Base-by-base conservation (phyloP, 2,888 invertebrate genomes). In the Drosophila pseudotakahashii region DNA sequence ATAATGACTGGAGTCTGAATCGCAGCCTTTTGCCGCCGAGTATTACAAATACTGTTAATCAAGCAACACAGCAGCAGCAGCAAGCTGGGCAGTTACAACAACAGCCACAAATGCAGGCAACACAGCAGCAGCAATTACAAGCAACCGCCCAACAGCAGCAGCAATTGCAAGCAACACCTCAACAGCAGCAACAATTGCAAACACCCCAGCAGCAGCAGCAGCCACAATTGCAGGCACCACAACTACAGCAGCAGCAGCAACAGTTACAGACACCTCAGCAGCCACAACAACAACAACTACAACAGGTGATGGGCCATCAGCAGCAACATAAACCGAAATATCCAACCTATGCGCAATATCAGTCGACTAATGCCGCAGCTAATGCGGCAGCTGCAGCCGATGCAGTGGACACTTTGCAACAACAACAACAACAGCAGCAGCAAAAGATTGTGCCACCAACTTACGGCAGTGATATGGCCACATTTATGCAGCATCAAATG, bases 281-380 rank as follows among this genome's bases (percentile, higher is more conserved):
- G 13, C 53, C 32, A 2, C 54, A 44, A n/a, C 54, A 19, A 44
- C 34, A 32, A 3, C 32, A 34, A 11, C 34, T 11, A 11, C 34
- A 11, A 34, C 34, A 66, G 23, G 63, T 51, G 36, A 61, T 76
- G n/a, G 73, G 69, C 11, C 85, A 75, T n/a, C 75, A 74, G 37
- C 62, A 83, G 47, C 76, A 76, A n/a, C 72, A 63, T 57, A 41
- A 89, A 47, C 78, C 88, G 1, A 87, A 89, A 34, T 90, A 90
- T 78, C 90, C 90, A 11, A 90, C 89, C 0, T 90, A 90, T 72
- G 88, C 90, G 4, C 90, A 90, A 62, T 90, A 90, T 72, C 90
- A 90, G 59, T 82, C 90, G 1, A 79, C 89, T 32, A 85, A 86
- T 66, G 81, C 89, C 7, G 86, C 88, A 6, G 78, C 79, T 2